Evolutionary conservation across 1,140 invertebrate species (phyloP), one percentile per base, ranked within the genome.

Genomic region (Rhynchophorus ferrugineus): DNA sequence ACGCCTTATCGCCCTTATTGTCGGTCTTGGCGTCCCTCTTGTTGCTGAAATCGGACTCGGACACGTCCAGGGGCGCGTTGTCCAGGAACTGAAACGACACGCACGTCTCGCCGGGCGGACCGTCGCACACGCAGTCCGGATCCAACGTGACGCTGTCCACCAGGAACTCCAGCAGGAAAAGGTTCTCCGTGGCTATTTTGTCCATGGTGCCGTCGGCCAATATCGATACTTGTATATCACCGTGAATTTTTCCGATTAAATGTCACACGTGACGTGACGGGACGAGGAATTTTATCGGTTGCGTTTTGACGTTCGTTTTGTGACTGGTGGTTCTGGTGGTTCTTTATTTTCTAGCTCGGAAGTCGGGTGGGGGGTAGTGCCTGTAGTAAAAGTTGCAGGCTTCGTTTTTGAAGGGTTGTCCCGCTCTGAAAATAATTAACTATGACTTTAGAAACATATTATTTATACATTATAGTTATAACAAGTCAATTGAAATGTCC

Each of bases 161-260:
- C 1, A 78, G 63, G 44, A 77, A 75, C 61, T 78, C 76, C 14
- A 78, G 57, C 18, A 78, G 69, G 61, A 78, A 77, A 11, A 78
- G 67, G 38, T 75, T 71, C 57, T 77, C 75, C 24, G 72, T 71
- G 13, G 71, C 64, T 43, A 74, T 71, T 56, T 71, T 61, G 63
- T 73, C 74, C 66, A 66, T 70, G n/a, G n/a, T n/a, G n/a, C n/a
- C n/a, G n/a, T n/a, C n/a, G n/a, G n/a, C n/a, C n/a, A n/a, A n/a
- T n/a, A n/a, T n/a, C n/a, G n/a, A n/a, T n/a, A n/a, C n/a, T n/a
- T n/a, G n/a, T n/a, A n/a, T n/a, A n/a, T n/a, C 57, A 66, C 8
- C 9, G 14, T 52, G 56, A 57, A 52, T 58, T 64, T 61, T 62
- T 20, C 24, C 34, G 42, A 56, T 41, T 46, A 45, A 38, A 13